Base-by-base conservation (phyloP, 2,113 vertebrate species). In the Etia nguti region DNA sequence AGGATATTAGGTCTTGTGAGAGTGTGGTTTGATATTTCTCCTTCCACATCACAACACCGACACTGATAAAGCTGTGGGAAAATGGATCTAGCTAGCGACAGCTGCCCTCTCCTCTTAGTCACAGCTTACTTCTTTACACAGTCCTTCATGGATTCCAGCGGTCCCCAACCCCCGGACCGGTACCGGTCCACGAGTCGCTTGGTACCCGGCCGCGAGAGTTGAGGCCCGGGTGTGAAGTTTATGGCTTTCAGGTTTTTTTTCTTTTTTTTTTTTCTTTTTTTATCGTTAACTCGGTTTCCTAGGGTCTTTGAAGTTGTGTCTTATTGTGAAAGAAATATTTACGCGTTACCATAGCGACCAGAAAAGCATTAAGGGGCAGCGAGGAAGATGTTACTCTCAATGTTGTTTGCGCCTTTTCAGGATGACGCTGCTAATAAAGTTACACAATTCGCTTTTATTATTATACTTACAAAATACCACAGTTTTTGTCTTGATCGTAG, bases 1-100 rank as follows among this genome's bases (percentile, higher is more conserved):
- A 70, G 81, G 81, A 87, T 90, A 90, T 90, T 26, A 54, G 70
- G 29, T 52, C 77, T 85, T 34, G 29, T 80, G 22, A 65, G 73
- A 90, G 12, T 56, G 55, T 79, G 62, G 79, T 79, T 75, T 83
- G 73, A 90, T 56, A 60, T 62, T 80, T 79, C 81, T 77, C 18
- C 18, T 65, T 88, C 38, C 41, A 56, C 29, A 87, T 29, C n/a
- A 20, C 83, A 82, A 59, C 48, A 11, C 43, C 20, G 7, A 82
- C 81, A 77, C 36, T 75, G 24, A 86, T 62, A 48, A 82, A 81
- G 34, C 50, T 29, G 50, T 3, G 34, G 57, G 36, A 10, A 62
- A 80, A 80, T 62, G 1, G 50, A 86, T 80, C n/a, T 24, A 65
- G 43, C 77, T 43, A 73, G 65, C 4, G 1, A 77, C 46, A 52